Base-by-base conservation (phyloP, 2,113 vertebrate genomes). In the Mystacornis crossleyi region DNA sequence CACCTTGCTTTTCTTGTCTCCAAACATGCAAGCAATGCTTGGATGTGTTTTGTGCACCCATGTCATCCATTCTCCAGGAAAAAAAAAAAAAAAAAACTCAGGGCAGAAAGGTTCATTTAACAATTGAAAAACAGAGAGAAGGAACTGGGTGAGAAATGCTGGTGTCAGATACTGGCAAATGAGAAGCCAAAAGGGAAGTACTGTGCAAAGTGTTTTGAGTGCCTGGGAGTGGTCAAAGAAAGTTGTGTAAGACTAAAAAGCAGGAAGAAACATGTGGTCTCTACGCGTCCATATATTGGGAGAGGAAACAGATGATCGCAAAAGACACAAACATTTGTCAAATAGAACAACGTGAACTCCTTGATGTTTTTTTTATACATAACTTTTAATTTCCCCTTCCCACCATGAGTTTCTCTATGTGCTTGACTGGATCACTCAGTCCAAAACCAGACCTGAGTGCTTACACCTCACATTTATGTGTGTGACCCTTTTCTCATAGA, bases 1-100 rank as follows among this genome's bases (percentile, higher is more conserved):
- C 92, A 97, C 81, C 93, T 96, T 86, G 73, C 89, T 97, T 96
- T 96, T 94, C 95, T 96, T 97, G 81, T 94, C 77, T 97, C 82
- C 31, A 54, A 94, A 97, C 81, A 91, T 42, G 87, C 95, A 97
- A 96, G 92, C 93, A 96, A 80, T 3, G 20, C 61, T 45, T 81
- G 77, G 70, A 89, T 34, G 34, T n/a, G 11, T 64, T 77, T 69
- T 62, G 42, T 70, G 66, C 50, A 54, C 16, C 10, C 58, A 83
- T 88, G 25, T 73, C 77, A 88, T 94, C 81, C 88, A 54, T 57
- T 83, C 64, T 54, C 26, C 12, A 42, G 11, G 62, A 51, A 84
- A 89, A 83, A 91, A 58, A 61, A 51, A 84, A 89, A 83, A 91
- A 58, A 61, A 55, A 73, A 40, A 25, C 31, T 57, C 0, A 0